Percentiles rank a stretch among this genome's conserved stretches.
Evolutionary conservation across 1,140 invertebrate genomes (phyloP).

Genomic region (Neodiprion pinetum): DNA sequence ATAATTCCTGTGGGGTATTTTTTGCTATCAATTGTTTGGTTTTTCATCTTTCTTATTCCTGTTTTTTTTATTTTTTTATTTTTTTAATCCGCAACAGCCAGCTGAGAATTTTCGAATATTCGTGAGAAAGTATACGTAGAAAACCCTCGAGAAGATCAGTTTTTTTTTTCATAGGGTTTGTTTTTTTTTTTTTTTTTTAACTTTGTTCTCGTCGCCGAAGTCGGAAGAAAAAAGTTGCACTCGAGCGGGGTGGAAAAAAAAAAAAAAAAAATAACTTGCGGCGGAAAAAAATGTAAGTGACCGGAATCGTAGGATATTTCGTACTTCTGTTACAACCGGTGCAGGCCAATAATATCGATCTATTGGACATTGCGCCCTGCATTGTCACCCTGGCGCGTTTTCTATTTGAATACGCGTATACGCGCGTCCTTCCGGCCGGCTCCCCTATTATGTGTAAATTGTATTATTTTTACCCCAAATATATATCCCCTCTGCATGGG

Average conservation of each 20-base stretch:
- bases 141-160: background rate
- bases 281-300: conserved; percentile 34
- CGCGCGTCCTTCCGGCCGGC: conserved; percentile 28
- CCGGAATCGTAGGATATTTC: conserved; percentile 29
- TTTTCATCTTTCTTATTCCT: background rate
- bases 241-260: conserved; percentile 5
- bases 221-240: background rate
- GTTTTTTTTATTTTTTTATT: background rate
- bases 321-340: conserved; percentile 35
- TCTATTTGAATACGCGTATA: conserved; percentile 56
- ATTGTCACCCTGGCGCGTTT: conserved; percentile 30
- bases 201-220: background rate
- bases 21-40: too few species aligned
- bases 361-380: conserved; percentile 37
- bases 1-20: too few species aligned
- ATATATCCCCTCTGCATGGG: conserved; percentile 47
- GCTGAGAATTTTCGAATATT: background rate
- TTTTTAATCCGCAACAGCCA: background rate
- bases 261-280: conserved; percentile 11
- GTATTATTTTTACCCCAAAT: conserved; percentile 65
- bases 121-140: background rate
- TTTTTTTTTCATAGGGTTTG: background rate
- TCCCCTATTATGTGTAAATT: conserved; percentile 61
- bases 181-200: background rate
- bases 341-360: conserved; percentile 37